phyloP scores from a whole-genome alignment of 2,888 invertebrate species.

The Sarcophaga rosellei region DNA sequence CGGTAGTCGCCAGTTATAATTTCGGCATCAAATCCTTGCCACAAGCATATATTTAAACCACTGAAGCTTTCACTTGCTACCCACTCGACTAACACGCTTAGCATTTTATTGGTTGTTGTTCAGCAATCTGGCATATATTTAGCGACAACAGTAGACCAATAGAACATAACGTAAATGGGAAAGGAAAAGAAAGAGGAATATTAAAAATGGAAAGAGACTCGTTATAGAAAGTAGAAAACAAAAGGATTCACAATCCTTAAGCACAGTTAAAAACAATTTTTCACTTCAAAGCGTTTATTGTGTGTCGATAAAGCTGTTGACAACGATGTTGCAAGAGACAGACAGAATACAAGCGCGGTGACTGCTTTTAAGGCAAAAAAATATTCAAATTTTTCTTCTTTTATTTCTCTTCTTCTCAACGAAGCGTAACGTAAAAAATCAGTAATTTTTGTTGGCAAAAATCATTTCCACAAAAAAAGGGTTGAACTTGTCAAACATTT shows the following conservation, averaged over 20 bases:
- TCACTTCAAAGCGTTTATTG: constrained; percentile 70
- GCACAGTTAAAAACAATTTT: constrained; percentile 71
- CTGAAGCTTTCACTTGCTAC: not conserved
- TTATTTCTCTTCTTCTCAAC: constrained; percentile 31
- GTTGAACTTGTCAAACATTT: constrained; percentile 61
- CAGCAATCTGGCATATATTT: constrained; percentile 51
- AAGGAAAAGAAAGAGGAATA: constrained; percentile 37
- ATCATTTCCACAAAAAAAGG: constrained; percentile 36
- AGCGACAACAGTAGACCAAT: constrained; percentile 18
- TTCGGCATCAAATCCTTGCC: constrained; percentile 37
- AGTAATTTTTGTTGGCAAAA: constrained; percentile 37
- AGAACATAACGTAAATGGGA: not conserved
- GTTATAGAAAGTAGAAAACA: not conserved
- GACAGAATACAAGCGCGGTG: constrained; percentile 29
- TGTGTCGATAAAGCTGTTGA: constrained; percentile 50
- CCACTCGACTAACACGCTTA: not conserved
- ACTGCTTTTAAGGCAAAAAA: constrained; percentile 58
- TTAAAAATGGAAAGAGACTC: constrained; percentile 8
- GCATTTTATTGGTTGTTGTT: constrained; percentile 49
- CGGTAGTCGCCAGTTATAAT: constrained; percentile 4
- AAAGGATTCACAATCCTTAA: constrained; percentile 58
- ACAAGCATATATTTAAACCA: constrained; percentile 34
- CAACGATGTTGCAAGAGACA: constrained; percentile 16
- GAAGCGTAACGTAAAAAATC: constrained; percentile 62
- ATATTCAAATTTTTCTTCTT: constrained; percentile 70